These are phyloP conservation scores for Lepus europaeus DNA, from an alignment of 2,113 vertebrate species.

Conservation along the genomic window DNA sequence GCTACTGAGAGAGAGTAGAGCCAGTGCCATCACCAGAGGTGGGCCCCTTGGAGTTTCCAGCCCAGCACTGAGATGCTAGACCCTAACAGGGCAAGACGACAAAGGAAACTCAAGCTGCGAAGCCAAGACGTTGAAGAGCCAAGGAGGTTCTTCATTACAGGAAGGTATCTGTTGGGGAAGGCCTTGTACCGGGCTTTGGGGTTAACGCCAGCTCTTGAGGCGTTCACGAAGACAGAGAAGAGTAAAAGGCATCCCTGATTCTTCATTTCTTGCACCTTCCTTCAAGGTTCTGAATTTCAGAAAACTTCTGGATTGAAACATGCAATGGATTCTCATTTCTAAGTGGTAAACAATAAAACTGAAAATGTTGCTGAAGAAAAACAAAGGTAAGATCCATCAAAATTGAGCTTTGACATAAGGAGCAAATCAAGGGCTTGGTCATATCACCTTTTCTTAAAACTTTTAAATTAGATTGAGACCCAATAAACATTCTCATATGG, in stretches of 20 bases:
- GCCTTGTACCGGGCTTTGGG: not conserved
- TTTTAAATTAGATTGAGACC: not conserved
- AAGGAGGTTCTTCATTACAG: not conserved
- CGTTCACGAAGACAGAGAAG: not conserved
- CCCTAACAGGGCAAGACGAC: not conserved
- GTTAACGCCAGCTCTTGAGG: not conserved
- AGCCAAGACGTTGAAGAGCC: not conserved
- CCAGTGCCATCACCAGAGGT: not conserved
- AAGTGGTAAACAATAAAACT: slow-evolving; percentile 23
- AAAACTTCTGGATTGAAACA: not conserved
- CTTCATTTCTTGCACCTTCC: not conserved
- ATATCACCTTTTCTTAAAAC: slow-evolving; percentile 37
- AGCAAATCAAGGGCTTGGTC: not conserved
- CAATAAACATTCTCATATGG: slow-evolving; percentile 33
- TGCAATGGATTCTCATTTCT: not conserved
- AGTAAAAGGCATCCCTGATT: not conserved
- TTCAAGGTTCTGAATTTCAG: slow-evolving; percentile 28
- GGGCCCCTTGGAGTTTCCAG: not conserved
- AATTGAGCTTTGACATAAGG: slow-evolving; percentile 21
- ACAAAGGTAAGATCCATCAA: not conserved
- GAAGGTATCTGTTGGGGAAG: not conserved
- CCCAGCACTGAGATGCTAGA: not conserved
- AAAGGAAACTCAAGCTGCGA: not conserved
- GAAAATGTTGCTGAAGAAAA: not conserved
- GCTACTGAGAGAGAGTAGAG: not conserved